Percentiles rank a stretch among this genome's conserved stretches.
Conservation (phyloP, 2,888 invertebrate genomes). For the Trissoscelio sp. region DNA sequence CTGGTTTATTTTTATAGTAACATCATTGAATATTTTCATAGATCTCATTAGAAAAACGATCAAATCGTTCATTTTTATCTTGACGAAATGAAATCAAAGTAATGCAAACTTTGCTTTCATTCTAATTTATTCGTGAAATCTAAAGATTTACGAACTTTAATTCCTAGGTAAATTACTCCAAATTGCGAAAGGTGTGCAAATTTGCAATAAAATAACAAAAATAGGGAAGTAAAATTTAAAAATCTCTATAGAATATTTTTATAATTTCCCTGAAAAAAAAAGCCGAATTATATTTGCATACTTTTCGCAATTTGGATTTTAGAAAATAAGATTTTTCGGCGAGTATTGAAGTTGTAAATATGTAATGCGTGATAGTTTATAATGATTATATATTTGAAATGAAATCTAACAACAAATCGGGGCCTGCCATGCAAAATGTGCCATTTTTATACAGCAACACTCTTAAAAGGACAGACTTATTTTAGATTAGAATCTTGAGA, state of each 20-base stretch:
- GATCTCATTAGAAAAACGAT: background rate
- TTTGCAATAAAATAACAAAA: no score
- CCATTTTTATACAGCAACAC: conserved; percentile 20
- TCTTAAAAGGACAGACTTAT: conserved; percentile 20
- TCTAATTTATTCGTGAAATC: no score
- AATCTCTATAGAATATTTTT: no score
- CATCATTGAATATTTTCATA: background rate
- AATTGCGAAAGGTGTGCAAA: background rate
- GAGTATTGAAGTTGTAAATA: conserved; percentile 49
- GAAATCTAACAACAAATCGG: conserved; percentile 2
- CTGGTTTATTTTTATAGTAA: background rate
- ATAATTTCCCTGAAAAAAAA: background rate
- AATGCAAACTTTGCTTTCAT: no score
- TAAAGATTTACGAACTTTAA: background rate
- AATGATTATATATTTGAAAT: background rate
- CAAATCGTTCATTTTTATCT: background rate
- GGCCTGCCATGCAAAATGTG: conserved; percentile 55
- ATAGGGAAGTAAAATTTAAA: no score
- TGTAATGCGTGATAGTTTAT: conserved; percentile 18
- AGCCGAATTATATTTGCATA: background rate
- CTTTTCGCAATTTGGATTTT: conserved; percentile 8
- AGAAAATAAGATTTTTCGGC: conserved; percentile 29
- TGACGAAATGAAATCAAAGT: background rate
- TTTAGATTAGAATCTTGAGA: background rate
- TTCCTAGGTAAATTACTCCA: conserved; percentile 29